Evolutionary conservation across 37 sponge, comb jelly and placozoan genomes (phyloP).

Genomic region (Aphrocallistes beatrix): DNA sequence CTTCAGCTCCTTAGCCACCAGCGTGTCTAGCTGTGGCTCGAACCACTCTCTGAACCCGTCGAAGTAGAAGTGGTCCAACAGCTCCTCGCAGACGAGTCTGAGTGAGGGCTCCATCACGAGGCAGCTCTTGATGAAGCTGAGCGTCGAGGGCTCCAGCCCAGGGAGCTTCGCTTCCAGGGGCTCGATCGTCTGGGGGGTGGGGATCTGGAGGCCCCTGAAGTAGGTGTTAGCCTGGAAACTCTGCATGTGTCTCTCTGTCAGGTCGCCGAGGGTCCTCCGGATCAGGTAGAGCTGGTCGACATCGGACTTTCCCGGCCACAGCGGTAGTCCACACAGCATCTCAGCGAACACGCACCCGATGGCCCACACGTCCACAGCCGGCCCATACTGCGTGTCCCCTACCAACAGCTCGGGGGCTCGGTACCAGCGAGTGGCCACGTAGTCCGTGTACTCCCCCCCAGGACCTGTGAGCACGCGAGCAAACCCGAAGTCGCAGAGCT

Average conservation of each 20-base stretch:
- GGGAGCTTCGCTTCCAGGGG: slow-evolving; percentile 56
- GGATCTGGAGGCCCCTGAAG: slow-evolving; percentile 71
- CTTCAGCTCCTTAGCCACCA: slow-evolving; percentile 56
- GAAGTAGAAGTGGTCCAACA: slow-evolving; percentile 82
- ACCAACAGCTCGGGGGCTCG: slow-evolving; percentile 92
- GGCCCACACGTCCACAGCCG: slow-evolving; percentile 96
- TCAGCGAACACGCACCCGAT: slow-evolving; percentile 96
- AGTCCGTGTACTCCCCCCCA: slow-evolving; percentile 93
- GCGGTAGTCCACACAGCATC: slow-evolving; percentile 70
- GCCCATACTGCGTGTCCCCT: slow-evolving; percentile 93
- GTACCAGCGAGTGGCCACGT: slow-evolving; percentile 97
- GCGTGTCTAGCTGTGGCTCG: slow-evolving; percentile 65
- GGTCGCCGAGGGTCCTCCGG: slow-evolving; percentile 75
- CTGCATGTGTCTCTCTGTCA: slow-evolving; percentile 76
- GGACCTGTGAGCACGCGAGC: slow-evolving; percentile 81
- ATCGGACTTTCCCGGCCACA: slow-evolving; percentile 92
- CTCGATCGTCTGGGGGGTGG: slow-evolving; percentile 55
- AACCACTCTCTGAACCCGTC: slow-evolving; percentile 87
- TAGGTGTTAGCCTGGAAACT: slow-evolving; percentile 65
- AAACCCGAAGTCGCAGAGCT: slow-evolving; percentile 97
- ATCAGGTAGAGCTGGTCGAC: slow-evolving; percentile 89
- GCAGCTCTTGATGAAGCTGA: slow-evolving; percentile 81
- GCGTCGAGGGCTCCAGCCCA: slow-evolving; percentile 25
- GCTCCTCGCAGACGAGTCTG: slow-evolving; percentile 73
- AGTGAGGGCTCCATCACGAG: slow-evolving; percentile 76